Conservation (phyloP, 1,140 invertebrate species). For the Panagrolaimus sp. region DNA sequence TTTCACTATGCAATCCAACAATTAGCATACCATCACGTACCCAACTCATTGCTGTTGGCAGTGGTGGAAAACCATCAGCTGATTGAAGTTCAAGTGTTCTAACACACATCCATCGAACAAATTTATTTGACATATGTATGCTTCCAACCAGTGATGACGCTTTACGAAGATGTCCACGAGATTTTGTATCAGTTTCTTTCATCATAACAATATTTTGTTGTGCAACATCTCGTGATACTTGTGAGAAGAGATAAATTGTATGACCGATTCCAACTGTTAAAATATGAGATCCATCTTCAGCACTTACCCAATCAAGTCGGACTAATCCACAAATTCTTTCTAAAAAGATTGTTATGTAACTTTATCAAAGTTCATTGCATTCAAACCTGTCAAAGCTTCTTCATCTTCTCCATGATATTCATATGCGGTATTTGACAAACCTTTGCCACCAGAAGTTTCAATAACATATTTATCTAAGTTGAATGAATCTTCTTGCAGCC, state of each 20-base stretch:
- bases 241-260: conserved; percentile 65
- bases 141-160: conserved; percentile 34
- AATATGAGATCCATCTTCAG: conserved; percentile 95
- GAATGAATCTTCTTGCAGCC: conserved; percentile 88
- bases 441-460: neutral
- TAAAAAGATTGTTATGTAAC: neutral
- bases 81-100: conserved; percentile 82
- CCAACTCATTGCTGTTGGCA: conserved; percentile 98
- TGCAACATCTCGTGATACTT: conserved; percentile 60
- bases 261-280: conserved; percentile 90
- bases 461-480: conserved; percentile 46
- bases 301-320: conserved; percentile 89
- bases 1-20: conserved; percentile 97
- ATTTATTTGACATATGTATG: conserved; percentile 39
- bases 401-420: neutral
- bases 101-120: conserved; percentile 82
- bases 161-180: conserved; percentile 36
- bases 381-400: neutral
- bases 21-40: conserved; percentile 92
- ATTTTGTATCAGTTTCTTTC: conserved; percentile 51
- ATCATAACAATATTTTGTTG: conserved; percentile 53
- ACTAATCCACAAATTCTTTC: conserved; percentile 28
- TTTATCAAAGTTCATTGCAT: neutral
- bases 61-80: conserved; percentile 84
- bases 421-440: conserved; percentile 9